Percentiles rank a stretch among this genome's conserved stretches.
phyloP scores from a whole-genome alignment of 1,140 invertebrate genomes.

The Hylaeus anthracinus region DNA sequence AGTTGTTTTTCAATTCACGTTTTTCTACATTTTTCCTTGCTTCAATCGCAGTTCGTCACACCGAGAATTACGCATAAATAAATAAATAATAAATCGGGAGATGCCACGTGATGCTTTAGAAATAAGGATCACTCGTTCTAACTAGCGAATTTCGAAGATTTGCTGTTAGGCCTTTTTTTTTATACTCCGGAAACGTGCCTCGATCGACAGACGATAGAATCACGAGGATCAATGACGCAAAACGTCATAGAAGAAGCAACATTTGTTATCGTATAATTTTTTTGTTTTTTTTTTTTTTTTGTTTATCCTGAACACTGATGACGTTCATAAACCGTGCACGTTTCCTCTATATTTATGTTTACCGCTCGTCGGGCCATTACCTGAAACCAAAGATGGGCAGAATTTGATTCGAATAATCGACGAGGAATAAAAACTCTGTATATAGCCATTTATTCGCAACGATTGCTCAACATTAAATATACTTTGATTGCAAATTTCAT shows the following conservation, averaged over 20 bases:
- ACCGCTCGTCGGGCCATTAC: conserved; percentile 21
- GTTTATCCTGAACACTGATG: not conserved
- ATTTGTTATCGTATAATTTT: not conserved
- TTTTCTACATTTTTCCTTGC: not conserved
- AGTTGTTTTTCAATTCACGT: not conserved
- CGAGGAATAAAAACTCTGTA: too few species aligned
- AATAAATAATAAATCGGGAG: conserved; percentile 61
- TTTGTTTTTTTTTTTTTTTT: not conserved
- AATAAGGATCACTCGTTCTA: conserved; percentile 34
- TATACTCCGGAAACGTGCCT: conserved; percentile 20
- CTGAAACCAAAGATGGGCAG: not conserved
- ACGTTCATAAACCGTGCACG: not conserved
- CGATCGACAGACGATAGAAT: not conserved
- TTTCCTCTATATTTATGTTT: conserved; percentile 25
- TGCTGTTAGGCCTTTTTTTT: conserved; percentile 44
- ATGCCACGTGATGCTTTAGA: conserved; percentile 39
- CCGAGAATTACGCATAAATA: conserved; percentile 59
- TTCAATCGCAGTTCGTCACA: conserved; percentile 30
- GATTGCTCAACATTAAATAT: too few species aligned
- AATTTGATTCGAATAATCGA: too few species aligned
- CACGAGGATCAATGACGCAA: conserved; percentile 8
- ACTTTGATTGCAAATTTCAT: too few species aligned
- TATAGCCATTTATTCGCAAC: too few species aligned
- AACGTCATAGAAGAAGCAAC: conserved; percentile 9
- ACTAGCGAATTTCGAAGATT: conserved; percentile 47